These are phyloP conservation scores for Ptychochromis oligacanthus DNA, from an alignment of 2,113 vertebrate species.

Conservation along the genomic window DNA sequence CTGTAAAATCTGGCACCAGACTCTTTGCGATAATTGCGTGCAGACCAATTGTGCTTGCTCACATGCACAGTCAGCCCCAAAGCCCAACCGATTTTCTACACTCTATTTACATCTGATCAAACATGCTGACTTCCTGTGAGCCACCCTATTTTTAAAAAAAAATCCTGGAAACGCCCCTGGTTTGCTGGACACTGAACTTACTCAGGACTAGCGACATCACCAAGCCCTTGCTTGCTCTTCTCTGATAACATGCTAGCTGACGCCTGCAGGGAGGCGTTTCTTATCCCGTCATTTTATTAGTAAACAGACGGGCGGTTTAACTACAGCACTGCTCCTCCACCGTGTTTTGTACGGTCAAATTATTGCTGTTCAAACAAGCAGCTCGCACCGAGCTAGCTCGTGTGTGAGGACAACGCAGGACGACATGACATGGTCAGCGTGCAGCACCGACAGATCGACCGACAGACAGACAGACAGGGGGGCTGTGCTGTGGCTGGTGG, in stretches of 20 bases:
- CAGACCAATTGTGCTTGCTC: no score
- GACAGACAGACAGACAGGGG: not conserved
- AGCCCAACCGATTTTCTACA: not conserved
- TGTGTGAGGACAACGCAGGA: slow-evolving; percentile 42
- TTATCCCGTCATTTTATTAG: slow-evolving; percentile 19
- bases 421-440: slow-evolving; percentile 21
- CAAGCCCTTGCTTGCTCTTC: not conserved
- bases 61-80: not conserved
- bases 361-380: slow-evolving; percentile 45
- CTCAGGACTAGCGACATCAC: not conserved
- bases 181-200: slow-evolving; percentile 7
- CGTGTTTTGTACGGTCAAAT: slow-evolving; percentile 40
- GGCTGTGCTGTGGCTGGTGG: not conserved
- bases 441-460: not conserved
- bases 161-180: not conserved
- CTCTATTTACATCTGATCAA: not conserved
- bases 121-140: not conserved
- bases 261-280: slow-evolving; percentile 4
- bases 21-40: not conserved
- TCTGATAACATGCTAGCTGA: not conserved
- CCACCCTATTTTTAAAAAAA: not conserved
- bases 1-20: not conserved
- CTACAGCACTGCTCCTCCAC: slow-evolving; percentile 18
- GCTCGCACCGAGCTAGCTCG: slow-evolving; percentile 26
- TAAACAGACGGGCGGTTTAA: slow-evolving; percentile 44